A percentile compares a stretch with the other conserved stretches of the same genome.
phyloP scores from a whole-genome alignment of 2,797 vertebrate species.

The Hirundo rustica region DNA sequence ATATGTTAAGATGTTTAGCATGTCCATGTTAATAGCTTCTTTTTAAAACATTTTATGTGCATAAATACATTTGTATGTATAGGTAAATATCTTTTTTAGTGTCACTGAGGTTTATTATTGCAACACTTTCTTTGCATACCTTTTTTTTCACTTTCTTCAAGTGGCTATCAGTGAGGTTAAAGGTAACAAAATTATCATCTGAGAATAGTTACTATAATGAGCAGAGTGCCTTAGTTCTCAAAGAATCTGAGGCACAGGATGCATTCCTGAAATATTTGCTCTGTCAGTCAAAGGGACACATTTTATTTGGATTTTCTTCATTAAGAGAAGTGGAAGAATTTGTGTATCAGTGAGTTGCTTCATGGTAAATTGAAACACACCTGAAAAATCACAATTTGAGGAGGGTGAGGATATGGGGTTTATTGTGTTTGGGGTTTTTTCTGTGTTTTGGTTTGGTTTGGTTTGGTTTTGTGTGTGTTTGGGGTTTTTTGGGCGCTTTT shows the following conservation, averaged over 20 bases:
- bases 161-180: background rate
- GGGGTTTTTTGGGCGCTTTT: background rate
- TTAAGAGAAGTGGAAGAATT: background rate
- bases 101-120: background rate
- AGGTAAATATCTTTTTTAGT: background rate
- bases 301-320: background rate
- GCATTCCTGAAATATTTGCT: slow-evolving; percentile 9
- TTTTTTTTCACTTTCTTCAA: background rate
- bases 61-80: background rate
- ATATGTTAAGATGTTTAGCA: background rate
- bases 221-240: background rate
- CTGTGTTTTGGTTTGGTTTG: too few species aligned
- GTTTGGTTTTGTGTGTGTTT: too few species aligned
- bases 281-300: background rate
- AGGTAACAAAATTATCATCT: slow-evolving; percentile 15
- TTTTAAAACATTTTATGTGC: background rate
- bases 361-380: background rate
- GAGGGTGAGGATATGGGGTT: background rate
- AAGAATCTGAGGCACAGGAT: background rate
- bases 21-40: background rate
- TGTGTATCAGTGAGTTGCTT: background rate
- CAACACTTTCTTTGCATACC: background rate
- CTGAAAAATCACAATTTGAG: background rate
- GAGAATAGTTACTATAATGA: slow-evolving; percentile 4
- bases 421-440: background rate